phyloP scores from a whole-genome alignment of 1,140 invertebrate genomes.

The Bicyclus anynana region DNA sequence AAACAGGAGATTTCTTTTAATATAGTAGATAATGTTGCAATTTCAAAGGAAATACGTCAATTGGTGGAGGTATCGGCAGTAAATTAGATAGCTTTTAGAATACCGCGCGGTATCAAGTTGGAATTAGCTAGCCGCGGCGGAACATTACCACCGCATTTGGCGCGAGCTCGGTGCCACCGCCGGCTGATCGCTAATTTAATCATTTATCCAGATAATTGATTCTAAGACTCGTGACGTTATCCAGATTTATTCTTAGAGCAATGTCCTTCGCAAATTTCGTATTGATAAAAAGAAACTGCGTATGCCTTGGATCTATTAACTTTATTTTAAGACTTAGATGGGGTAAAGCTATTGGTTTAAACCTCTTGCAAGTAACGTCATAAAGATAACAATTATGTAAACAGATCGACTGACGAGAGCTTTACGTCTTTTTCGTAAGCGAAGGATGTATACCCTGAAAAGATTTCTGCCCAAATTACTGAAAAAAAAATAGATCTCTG shows the following conservation, averaged over 20 bases:
- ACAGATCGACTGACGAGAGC: neutral
- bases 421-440: neutral
- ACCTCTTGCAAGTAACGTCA: neutral
- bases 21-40: slow-evolving; percentile 5
- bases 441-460: too few relatives aligned
- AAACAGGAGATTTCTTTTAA: neutral
- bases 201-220: neutral
- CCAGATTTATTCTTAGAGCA: too few relatives aligned
- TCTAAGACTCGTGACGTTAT: too few relatives aligned
- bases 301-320: too few relatives aligned
- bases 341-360: too few relatives aligned
- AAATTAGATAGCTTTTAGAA: slow-evolving; percentile 29
- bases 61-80: slow-evolving; percentile 8
- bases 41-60: slow-evolving; percentile 11
- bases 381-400: neutral
- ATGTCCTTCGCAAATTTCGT: too few relatives aligned
- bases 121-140: slow-evolving; percentile 33
- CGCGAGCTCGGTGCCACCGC: slow-evolving; percentile 7
- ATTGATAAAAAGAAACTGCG: too few relatives aligned
- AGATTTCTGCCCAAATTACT: too few relatives aligned
- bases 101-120: slow-evolving; percentile 28
- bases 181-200: neutral
- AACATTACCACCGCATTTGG: slow-evolving; percentile 39
- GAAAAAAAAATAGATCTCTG: too few relatives aligned
- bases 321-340: neutral